phyloP scores from a whole-genome alignment of 1,140 invertebrate genomes.

The Augochlora pura region DNA sequence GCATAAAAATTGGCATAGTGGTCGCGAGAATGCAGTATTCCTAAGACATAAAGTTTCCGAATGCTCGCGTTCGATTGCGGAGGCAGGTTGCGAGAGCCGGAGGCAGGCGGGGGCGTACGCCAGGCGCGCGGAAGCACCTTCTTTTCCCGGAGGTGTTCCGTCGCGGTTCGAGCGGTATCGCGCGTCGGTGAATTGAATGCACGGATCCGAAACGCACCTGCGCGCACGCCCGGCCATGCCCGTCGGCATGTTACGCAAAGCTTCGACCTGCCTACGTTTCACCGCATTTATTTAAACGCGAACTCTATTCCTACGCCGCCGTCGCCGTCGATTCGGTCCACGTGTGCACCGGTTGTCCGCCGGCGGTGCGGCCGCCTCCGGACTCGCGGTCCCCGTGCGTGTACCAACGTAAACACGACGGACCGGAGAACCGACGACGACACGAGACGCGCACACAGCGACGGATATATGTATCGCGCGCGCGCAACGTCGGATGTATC shows the following conservation, averaged over 20 bases:
- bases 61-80: no score
- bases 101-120: no score
- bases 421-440: background rate
- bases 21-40: no score
- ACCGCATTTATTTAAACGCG: constrained; percentile 68
- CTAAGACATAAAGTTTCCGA: no score
- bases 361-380: background rate
- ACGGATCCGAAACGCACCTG: constrained; percentile 64
- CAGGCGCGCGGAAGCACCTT: constrained; percentile 8
- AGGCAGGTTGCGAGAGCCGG: no score
- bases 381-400: background rate
- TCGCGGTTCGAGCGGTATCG: constrained; percentile 22
- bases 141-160: constrained; percentile 18
- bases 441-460: no score
- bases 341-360: constrained; percentile 40
- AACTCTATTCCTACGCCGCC: constrained; percentile 39
- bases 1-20: no score
- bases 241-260: constrained; percentile 58
- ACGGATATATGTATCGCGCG: no score
- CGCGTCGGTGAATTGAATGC: constrained; percentile 32
- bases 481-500: constrained; percentile 55
- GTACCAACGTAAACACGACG: background rate
- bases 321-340: constrained; percentile 46
- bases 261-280: constrained; percentile 63
- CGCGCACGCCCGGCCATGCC: constrained; percentile 66